Evolutionary conservation across 2,888 invertebrate genomes (phyloP).

Genomic region (Cyclophora punctaria): DNA sequence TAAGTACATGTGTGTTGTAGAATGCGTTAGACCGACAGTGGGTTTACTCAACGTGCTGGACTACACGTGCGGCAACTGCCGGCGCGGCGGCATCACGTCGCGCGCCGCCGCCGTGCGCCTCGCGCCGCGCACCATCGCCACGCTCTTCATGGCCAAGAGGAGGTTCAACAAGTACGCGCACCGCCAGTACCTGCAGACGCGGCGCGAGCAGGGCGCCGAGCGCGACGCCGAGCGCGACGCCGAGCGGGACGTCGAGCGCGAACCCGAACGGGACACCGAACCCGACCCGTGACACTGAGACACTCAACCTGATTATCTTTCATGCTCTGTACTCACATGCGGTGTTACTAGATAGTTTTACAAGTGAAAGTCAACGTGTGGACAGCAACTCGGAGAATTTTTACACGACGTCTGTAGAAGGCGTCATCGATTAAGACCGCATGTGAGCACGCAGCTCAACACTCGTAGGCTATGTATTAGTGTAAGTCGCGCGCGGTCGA

Average conservation of each 20-base stretch:
- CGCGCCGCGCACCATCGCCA: constrained; percentile 69
- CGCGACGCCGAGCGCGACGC: constrained; percentile 10
- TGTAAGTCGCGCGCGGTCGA: constrained; percentile 50
- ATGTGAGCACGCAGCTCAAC: background rate
- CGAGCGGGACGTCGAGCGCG: background rate
- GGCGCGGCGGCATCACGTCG: constrained; percentile 68
- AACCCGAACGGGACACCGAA: constrained; percentile 12
- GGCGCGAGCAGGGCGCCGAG: constrained; percentile 20
- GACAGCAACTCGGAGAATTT: no score
- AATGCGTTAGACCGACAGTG: constrained; percentile 67
- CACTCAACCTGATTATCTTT: background rate
- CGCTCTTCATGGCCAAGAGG: constrained; percentile 71
- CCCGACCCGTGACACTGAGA: background rate
- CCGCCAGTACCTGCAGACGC: constrained; percentile 59
- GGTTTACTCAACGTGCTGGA: constrained; percentile 57
- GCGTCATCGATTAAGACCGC: no score
- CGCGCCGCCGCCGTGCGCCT: constrained; percentile 66
- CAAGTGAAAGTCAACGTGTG: no score
- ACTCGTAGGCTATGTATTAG: constrained; percentile 48
- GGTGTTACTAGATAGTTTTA: no score
- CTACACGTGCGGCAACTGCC: constrained; percentile 69
- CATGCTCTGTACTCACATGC: no score
- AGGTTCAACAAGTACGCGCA: constrained; percentile 74
- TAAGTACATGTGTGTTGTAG: constrained; percentile 27
- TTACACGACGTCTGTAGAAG: background rate